phyloP scores from a whole-genome alignment of 2,797 vertebrate species.

The Pterois miles region DNA sequence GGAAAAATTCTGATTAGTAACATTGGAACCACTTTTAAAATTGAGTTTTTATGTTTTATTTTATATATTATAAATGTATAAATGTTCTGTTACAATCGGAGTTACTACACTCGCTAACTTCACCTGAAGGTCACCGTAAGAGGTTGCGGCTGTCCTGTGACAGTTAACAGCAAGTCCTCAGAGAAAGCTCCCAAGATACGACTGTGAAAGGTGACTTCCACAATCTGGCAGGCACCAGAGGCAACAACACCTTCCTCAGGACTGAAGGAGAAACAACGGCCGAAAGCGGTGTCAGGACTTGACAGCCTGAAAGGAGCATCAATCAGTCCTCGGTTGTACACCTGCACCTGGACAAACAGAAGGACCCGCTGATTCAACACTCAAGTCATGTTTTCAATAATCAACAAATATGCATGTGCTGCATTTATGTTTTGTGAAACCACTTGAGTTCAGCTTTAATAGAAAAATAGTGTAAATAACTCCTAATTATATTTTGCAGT shows the following conservation, averaged over 20 bases:
- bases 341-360: constrained; percentile 74
- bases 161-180: constrained; percentile 83
- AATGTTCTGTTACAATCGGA: neutral
- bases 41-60: neutral
- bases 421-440: neutral
- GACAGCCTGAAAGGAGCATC: constrained; percentile 83
- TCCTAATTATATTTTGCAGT: neutral
- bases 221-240: constrained; percentile 71
- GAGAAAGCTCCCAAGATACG: constrained; percentile 81
- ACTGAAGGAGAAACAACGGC: constrained; percentile 83
- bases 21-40: neutral
- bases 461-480: neutral
- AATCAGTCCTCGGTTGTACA: constrained; percentile 88
- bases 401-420: neutral
- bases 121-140: constrained; percentile 82
- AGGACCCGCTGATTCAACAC: neutral
- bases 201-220: constrained; percentile 85
- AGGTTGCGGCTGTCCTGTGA: constrained; percentile 79
- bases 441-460: neutral
- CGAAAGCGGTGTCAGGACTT: constrained; percentile 73
- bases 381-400: neutral
- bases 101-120: constrained; percentile 4
- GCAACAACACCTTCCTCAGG: constrained; percentile 85
- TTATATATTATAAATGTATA: too few species aligned
- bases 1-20: neutral